Evolutionary conservation across 2,113 vertebrate genomes (phyloP), one percentile per base, ranked within the genome.

Genomic region (Leucosticte australis): DNA sequence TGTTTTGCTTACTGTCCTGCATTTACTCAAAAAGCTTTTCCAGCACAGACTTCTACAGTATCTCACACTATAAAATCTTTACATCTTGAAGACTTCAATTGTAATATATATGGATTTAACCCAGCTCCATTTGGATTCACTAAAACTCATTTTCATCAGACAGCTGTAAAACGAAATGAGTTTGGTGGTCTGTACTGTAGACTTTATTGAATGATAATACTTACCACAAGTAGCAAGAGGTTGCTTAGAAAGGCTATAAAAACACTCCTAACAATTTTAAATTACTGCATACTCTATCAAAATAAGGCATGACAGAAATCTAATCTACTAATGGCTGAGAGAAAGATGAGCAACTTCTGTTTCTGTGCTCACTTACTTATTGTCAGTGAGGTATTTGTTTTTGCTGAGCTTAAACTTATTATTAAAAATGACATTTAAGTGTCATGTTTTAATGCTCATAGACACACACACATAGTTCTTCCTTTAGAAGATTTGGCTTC

Each of bases 81-180:
- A 89, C 78, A 81, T 93, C 90, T 97, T 95, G 46, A 67, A 96
- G 95, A 92, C 97, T 96, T 98, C 97, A 97, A 59, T 67, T 84
- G 47, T 86, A 97, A 97, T 97, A 95, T 92, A 97, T 93, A 73
- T 89, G 39, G 97, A 98, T 97, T 90, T 52, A 96, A 94, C 93
- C 93, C 97, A 97, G 97, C 57, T 49, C 96, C 95, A 92, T 77
- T 94, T 93, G 85, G 92, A 91, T 95, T 97, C 97, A 95, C 96
- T 94, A 94, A 97, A 97, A 88, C 94, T 95, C 96, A 95, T 96
- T 97, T 97, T 94, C 97, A 83, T 91, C 96, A 97, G 98, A 97
- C 95, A 64, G 96, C 97, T 78, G 44, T 98, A 97, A 97, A 97
- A 97, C 55, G 62, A 92, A 96, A 94, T 67, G 90, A 90, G 92